Percentiles rank a stretch among this genome's conserved stretches.
These are phyloP conservation scores for Saccostrea cuccullata DNA, from an alignment of 1,140 invertebrate species.

Conservation along the genomic window DNA sequence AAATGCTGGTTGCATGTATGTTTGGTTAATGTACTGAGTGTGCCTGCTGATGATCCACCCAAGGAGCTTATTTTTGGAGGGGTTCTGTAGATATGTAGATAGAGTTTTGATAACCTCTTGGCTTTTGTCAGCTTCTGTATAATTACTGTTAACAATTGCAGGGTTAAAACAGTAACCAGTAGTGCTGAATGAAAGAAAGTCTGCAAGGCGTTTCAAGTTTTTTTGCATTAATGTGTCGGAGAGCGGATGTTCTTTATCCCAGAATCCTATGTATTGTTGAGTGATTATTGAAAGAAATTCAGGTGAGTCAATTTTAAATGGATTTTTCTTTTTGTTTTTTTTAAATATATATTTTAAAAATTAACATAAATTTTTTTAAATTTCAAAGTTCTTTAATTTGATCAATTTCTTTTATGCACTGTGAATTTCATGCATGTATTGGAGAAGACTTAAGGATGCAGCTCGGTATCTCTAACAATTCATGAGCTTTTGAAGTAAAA, in stretches of 20 bases:
- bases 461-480: no score
- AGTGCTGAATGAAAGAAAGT: not conserved
- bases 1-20: no score
- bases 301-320: not conserved
- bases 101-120: slow-evolving; percentile 3
- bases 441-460: no score
- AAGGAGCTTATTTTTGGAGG: not conserved
- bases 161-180: slow-evolving; percentile 27
- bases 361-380: no score
- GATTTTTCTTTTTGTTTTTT: not conserved
- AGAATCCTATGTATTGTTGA: not conserved
- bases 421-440: no score
- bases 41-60: not conserved
- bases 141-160: slow-evolving; percentile 18
- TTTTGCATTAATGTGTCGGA: slow-evolving; percentile 14
- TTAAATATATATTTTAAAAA: not conserved
- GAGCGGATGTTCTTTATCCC: not conserved
- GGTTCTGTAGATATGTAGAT: slow-evolving; percentile 8
- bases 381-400: no score
- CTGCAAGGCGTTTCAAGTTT: slow-evolving; percentile 15
- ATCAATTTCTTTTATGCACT: no score
- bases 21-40: not conserved
- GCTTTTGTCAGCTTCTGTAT: slow-evolving; percentile 35
- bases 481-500: no score
- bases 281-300: not conserved